phyloP scores from a whole-genome alignment of 2,888 invertebrate genomes.

The Apamea epomidion region DNA sequence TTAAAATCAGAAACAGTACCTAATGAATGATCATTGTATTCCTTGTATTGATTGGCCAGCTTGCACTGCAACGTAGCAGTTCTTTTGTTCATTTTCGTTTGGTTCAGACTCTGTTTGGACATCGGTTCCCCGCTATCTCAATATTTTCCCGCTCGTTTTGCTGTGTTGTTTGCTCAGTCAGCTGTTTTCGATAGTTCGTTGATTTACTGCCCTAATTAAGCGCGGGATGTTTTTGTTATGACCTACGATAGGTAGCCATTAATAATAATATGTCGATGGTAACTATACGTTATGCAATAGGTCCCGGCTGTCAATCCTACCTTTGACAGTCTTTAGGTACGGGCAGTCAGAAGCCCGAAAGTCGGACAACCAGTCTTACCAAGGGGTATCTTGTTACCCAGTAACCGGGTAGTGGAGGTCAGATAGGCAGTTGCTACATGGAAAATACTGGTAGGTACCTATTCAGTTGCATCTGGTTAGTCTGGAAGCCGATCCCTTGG shows the following conservation, averaged over 20 bases:
- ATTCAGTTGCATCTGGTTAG: neutral
- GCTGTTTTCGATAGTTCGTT: slow-evolving; percentile 56
- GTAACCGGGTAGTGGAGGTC: no score
- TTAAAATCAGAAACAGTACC: neutral
- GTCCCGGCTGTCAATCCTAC: neutral
- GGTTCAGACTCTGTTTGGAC: slow-evolving; percentile 59
- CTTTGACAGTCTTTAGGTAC: neutral
- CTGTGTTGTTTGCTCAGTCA: slow-evolving; percentile 45
- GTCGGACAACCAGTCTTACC: no score
- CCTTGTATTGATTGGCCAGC: slow-evolving; percentile 55
- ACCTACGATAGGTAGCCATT: neutral
- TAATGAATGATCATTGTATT: slow-evolving; percentile 4
- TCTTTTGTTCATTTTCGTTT: slow-evolving; percentile 60
- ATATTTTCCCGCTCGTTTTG: slow-evolving; percentile 52
- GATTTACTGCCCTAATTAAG: slow-evolving; percentile 60
- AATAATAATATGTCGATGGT: neutral
- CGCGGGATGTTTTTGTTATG: slow-evolving; percentile 26
- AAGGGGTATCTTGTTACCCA: no score
- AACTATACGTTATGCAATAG: neutral
- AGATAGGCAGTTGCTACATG: no score
- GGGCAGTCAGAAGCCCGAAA: no score
- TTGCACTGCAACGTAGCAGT: slow-evolving; percentile 62
- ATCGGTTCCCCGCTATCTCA: slow-evolving; percentile 47
- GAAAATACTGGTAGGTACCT: neutral
- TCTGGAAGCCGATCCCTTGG: neutral